phyloP scores from a whole-genome alignment of 2,797 vertebrate genomes.

The Sebastiscus albofasciatus region DNA sequence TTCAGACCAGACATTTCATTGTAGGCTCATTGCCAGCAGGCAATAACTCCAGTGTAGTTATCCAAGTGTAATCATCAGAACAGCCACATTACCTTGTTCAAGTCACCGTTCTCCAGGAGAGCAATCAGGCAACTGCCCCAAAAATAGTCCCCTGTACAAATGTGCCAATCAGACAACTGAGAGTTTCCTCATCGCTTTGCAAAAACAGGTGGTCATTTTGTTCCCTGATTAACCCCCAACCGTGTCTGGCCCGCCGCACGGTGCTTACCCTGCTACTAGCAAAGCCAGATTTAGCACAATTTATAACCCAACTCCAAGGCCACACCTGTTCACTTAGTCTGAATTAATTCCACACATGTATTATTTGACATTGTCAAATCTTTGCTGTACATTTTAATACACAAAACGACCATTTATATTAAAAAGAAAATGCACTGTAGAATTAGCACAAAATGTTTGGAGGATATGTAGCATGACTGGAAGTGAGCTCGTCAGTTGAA shows the following conservation, averaged over 20 bases:
- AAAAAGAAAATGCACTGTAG: constrained; percentile 45
- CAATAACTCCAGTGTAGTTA: constrained; percentile 42
- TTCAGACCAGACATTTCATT: constrained; percentile 53
- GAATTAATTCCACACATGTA: constrained; percentile 60
- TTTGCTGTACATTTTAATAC: constrained; percentile 36
- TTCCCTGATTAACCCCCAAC: constrained; percentile 72
- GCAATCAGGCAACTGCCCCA: constrained; percentile 65
- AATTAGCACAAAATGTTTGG: constrained; percentile 22
- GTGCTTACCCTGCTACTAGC: constrained; percentile 38
- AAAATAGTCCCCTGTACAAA: constrained; percentile 58
- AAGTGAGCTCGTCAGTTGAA: constrained; percentile 21
- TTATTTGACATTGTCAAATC: constrained; percentile 40
- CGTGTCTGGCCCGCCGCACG: constrained; percentile 45
- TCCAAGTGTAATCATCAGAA: constrained; percentile 58
- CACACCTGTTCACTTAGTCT: constrained; percentile 62
- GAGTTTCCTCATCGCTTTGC: constrained; percentile 58
- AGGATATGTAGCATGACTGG: constrained; percentile 34
- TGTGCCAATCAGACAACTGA: constrained; percentile 68
- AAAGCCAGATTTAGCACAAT: constrained; percentile 55
- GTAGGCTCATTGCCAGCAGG: constrained; percentile 48
- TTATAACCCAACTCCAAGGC: constrained; percentile 38
- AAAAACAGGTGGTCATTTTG: constrained; percentile 77
- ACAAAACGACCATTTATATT: constrained; percentile 37
- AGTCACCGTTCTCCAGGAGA: constrained; percentile 59
- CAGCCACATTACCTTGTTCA: constrained; percentile 55